Evolutionary conservation across 2,888 invertebrate genomes (phyloP), one percentile per base, ranked within the genome.

Genomic region (Eustalomyia histrio): DNA sequence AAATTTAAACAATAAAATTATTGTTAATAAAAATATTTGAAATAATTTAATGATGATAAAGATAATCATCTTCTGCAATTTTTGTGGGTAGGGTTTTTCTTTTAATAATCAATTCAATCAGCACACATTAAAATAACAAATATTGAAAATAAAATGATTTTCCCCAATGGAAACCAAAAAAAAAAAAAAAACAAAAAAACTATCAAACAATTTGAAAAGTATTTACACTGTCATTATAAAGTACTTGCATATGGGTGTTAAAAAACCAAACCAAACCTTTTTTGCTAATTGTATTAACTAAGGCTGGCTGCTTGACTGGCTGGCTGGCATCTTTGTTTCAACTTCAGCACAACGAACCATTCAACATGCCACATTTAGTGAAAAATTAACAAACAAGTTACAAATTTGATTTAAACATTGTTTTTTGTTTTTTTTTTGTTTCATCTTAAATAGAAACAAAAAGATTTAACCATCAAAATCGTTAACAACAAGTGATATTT

Each of bases 251-350:
- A 78, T 78, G 78, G 80, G 76, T 81, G 73, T 78, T 78, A 78
- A 81, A 61, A n/a, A n/a, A n/a, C n/a, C 47, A 73, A 74, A 76
- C 76, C 74, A 78, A 76, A 76, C 76, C 74, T 67, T 81, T 76
- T 81, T 68, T 64, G 74, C 76, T 81, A 81, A 81, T 81, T 81
- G 64, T 81, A 71, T 81, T 81, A 78, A 78, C 78, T 78, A 72
- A 47, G n/a, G 6, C 5, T 71, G 71, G 65, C 76, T n/a, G n/a
- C n/a, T n/a, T n/a, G n/a, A n/a, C n/a, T n/a, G n/a, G n/a, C 72
- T 55, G n/a, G 6, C 5, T 71, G 71, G 65, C 76, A 78, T 71
- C 53, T 2, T 65, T 39, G 63, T 71, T 71, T 53, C 29, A 76
- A 60, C 72, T 65, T 67, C 68, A 17, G 33, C 33, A n/a, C 55